Conservation (phyloP, 2,888 invertebrate species). For the Meta bourneti region DNA sequence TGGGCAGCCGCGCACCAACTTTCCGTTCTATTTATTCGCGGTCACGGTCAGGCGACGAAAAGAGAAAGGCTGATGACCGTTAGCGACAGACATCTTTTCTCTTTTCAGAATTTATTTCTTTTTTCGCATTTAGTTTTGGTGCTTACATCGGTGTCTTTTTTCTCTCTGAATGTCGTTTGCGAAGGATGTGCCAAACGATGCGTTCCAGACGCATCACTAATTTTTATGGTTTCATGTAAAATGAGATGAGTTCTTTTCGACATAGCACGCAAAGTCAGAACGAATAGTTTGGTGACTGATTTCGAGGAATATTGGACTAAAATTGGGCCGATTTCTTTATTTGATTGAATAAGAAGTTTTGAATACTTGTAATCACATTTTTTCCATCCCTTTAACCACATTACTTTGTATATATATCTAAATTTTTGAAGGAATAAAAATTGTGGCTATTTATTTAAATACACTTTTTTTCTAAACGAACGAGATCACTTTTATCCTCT, state of each 20-base stretch:
- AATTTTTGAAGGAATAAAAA: no score
- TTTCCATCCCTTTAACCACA: no score
- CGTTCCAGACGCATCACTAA: constrained; percentile 24
- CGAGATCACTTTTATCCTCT: no score
- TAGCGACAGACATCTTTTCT: constrained; percentile 9
- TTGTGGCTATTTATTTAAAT: no score
- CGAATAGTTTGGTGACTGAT: no score
- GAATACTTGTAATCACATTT: no score
- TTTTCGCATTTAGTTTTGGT: not conserved
- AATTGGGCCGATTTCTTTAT: no score
- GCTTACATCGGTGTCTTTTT: constrained; percentile 8
- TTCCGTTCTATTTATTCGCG: constrained; percentile 64
- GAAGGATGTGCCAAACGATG: constrained; percentile 7
- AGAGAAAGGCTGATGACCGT: constrained; percentile 67
- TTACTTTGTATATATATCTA: no score
- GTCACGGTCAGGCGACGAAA: constrained; percentile 62
- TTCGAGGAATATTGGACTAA: no score
- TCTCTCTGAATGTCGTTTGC: not conserved
- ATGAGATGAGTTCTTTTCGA: not conserved
- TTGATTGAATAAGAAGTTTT: no score
- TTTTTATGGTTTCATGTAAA: constrained; percentile 21
- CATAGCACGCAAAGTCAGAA: not conserved
- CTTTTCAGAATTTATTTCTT: not conserved
- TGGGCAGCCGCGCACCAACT: constrained; percentile 44
- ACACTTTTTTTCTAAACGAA: no score